Evolutionary conservation across 2,113 vertebrate species (phyloP).

Genomic region (Hippocampus guttulatus): DNA sequence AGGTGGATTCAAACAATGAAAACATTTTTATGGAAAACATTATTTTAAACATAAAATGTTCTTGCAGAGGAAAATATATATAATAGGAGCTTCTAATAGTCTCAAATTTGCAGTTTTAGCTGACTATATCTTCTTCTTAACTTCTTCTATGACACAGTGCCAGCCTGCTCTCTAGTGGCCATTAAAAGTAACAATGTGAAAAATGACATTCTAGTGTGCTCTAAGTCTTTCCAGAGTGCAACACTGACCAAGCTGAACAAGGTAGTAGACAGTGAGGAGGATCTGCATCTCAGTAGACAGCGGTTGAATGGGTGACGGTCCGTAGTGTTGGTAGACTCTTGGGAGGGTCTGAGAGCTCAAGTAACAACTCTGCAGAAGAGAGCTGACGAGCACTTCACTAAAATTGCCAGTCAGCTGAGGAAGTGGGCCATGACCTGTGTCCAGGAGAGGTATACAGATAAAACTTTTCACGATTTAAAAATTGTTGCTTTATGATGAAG

Average conservation of each 20-base stretch:
- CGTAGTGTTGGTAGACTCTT: slow-evolving; percentile 83
- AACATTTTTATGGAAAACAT: not conserved
- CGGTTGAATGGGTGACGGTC: slow-evolving; percentile 81
- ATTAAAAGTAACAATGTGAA: not conserved
- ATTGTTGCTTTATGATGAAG: not conserved
- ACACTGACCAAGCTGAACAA: slow-evolving; percentile 92
- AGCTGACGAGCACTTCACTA: slow-evolving; percentile 84
- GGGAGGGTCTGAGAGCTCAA: slow-evolving; percentile 87
- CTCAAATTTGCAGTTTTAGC: not conserved
- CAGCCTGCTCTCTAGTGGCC: not conserved
- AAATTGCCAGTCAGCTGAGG: slow-evolving; percentile 89
- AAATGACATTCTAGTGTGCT: not conserved
- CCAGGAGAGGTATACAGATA: slow-evolving; percentile 3
- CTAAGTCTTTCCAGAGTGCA: not conserved
- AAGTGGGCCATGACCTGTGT: slow-evolving; percentile 87
- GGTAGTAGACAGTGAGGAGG: slow-evolving; percentile 93
- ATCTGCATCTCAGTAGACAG: slow-evolving; percentile 96
- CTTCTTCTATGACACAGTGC: not conserved
- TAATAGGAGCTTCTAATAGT: not conserved
- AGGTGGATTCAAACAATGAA: not conserved
- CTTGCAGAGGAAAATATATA: not conserved
- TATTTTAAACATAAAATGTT: not conserved
- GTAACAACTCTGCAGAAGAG: slow-evolving; percentile 87
- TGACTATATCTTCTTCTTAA: too few species aligned
- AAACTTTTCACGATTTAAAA: not conserved